These are phyloP conservation scores for Pterophyllum scalare DNA, from an alignment of 2,113 vertebrate species.

Conservation along the genomic window DNA sequence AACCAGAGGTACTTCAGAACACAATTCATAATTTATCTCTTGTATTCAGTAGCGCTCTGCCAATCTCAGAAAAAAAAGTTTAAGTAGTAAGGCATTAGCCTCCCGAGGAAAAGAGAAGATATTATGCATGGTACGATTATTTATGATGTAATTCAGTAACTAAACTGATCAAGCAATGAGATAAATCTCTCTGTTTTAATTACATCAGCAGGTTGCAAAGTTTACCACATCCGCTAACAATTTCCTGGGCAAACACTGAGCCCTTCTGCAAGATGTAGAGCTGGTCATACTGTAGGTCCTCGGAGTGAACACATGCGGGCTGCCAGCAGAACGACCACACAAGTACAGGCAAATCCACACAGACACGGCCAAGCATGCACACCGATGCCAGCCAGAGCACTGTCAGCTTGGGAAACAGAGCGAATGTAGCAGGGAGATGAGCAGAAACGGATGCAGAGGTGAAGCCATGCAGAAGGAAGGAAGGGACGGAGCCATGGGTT, in stretches of 20 bases:
- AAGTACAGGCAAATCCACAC: background rate
- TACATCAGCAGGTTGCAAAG: background rate
- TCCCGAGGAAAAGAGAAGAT: background rate
- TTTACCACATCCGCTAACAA: background rate
- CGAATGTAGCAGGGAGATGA: background rate
- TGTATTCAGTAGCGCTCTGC: background rate
- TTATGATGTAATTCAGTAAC: background rate
- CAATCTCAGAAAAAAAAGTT: background rate
- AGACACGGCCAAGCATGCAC: background rate
- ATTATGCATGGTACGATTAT: background rate
- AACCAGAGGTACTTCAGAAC: fast-evolving
- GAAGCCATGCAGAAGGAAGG: slow-evolving; percentile 51
- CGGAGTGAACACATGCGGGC: background rate
- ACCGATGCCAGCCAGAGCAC: background rate
- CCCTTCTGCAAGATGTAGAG: background rate
- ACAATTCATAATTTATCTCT: background rate
- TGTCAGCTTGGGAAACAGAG: slow-evolving; percentile 14
- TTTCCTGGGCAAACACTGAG: background rate
- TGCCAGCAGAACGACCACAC: background rate
- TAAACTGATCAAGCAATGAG: background rate
- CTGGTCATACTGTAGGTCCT: background rate
- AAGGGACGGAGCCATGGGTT: background rate
- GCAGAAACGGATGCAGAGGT: slow-evolving; percentile 22
- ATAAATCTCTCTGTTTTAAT: background rate
- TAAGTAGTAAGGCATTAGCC: background rate